A percentile compares a stretch with the other conserved stretches of the same genome.
These are phyloP conservation scores for Rhaphigaster nebulosa DNA, from an alignment of 2,888 invertebrate species.

Conservation along the genomic window DNA sequence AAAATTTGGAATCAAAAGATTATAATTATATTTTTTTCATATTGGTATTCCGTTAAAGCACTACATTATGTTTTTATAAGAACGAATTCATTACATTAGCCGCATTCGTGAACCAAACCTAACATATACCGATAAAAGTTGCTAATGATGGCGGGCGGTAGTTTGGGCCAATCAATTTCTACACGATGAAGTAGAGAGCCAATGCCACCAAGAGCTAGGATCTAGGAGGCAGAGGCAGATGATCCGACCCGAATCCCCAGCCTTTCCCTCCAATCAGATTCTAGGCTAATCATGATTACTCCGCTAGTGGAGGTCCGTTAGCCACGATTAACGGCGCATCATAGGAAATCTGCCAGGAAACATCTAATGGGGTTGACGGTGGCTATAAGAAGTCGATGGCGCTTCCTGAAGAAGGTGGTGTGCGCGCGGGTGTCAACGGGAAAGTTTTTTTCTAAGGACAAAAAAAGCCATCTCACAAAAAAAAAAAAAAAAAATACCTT, in stretches of 20 bases:
- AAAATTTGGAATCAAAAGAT: no score
- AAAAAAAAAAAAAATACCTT: no score
- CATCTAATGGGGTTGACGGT: background rate
- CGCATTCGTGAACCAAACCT: no score
- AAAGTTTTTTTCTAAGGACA: background rate
- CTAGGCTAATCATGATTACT: conserved; percentile 38
- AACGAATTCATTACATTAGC: no score
- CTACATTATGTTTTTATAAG: no score
- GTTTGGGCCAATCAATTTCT: background rate
- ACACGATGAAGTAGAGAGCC: background rate
- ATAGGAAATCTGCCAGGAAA: background rate
- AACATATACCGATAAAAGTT: no score
- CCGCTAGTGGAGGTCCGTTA: background rate
- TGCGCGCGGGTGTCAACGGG: background rate
- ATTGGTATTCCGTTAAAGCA: no score
- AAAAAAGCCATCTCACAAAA: background rate
- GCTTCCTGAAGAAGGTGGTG: background rate
- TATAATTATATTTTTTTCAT: no score
- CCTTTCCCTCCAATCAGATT: conserved; percentile 41
- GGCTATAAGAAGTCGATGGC: background rate
- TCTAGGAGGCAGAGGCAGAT: background rate
- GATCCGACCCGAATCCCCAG: background rate
- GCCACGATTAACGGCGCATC: background rate
- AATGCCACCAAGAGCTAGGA: background rate
- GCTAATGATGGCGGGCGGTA: no score